These are phyloP conservation scores for Dynastes tityus DNA, from an alignment of 2,888 invertebrate genomes.

Conservation along the genomic window DNA sequence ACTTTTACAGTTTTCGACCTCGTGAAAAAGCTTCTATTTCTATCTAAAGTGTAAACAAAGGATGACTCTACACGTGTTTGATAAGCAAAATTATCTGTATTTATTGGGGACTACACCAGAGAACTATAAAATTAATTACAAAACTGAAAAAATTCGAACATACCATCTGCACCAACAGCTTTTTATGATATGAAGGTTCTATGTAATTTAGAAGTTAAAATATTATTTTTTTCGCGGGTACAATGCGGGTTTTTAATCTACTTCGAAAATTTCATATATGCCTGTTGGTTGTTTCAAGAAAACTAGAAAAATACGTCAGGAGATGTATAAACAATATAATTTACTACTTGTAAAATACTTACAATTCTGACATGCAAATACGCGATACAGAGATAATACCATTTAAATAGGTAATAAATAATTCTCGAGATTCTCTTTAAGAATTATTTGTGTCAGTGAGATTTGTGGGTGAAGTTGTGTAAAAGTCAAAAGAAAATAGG, in stretches of 20 bases:
- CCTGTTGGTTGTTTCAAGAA: slow-evolving; percentile 9
- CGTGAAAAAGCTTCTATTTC: slow-evolving; percentile 9
- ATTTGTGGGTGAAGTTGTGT: slow-evolving; percentile 27
- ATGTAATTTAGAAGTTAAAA: slow-evolving; percentile 8
- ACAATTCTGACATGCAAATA: slow-evolving; percentile 41
- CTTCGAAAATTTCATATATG: neutral
- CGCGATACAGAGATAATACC: slow-evolving; percentile 36
- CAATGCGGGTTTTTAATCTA: neutral
- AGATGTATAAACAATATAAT: slow-evolving; percentile 42
- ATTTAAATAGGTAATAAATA: slow-evolving; percentile 42
- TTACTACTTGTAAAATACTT: slow-evolving; percentile 40
- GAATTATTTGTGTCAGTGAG: slow-evolving; percentile 38
- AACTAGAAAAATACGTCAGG: slow-evolving; percentile 38
- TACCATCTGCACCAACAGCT: neutral
- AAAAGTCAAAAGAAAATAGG: neutral
- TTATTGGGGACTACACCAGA: slow-evolving; percentile 3
- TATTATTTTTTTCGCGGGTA: neutral
- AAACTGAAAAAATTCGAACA: slow-evolving; percentile 12
- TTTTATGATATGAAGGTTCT: neutral
- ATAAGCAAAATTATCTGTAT: slow-evolving; percentile 23
- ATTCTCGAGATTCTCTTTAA: slow-evolving; percentile 11
- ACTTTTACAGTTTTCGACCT: slow-evolving; percentile 8
- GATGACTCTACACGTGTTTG: slow-evolving; percentile 26
- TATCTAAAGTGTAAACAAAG: slow-evolving; percentile 32
- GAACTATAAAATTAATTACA: slow-evolving; percentile 19